A percentile compares a stretch with the other conserved stretches of the same genome.
These are phyloP conservation scores for Neogale vison DNA, from an alignment of 2,113 vertebrate species.

Conservation along the genomic window DNA sequence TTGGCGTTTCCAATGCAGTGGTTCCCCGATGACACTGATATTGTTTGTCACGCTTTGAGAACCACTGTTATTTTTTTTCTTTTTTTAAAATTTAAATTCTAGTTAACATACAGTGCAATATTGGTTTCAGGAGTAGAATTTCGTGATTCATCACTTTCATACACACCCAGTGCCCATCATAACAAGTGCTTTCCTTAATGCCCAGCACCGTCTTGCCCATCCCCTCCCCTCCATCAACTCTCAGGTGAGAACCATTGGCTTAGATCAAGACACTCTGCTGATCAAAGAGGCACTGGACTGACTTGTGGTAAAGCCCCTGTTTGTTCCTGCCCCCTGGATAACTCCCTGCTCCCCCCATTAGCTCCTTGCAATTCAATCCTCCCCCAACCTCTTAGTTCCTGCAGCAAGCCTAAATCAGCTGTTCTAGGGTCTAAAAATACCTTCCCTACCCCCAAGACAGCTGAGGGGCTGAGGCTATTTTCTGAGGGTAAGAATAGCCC, in stretches of 20 bases:
- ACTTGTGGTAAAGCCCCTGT: neutral
- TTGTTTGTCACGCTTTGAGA: neutral
- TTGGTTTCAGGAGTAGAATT: neutral
- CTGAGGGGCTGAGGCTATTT: slow-evolving; percentile 64
- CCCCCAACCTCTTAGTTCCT: neutral
- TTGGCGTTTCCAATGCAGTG: neutral
- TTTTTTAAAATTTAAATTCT: neutral
- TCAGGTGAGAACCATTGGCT: neutral
- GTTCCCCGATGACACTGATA: neutral
- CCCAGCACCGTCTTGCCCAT: neutral
- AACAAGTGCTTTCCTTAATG: neutral
- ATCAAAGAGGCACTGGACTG: neutral
- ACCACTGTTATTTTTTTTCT: neutral
- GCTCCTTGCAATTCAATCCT: slow-evolving; percentile 43
- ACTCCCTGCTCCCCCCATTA: neutral
- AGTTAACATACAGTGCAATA: neutral
- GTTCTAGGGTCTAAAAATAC: slow-evolving; percentile 73
- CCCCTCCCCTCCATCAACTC: neutral
- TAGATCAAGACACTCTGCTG: neutral
- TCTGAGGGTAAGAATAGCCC: slow-evolving; percentile 58
- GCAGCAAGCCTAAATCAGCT: slow-evolving; percentile 67
- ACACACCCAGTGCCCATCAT: neutral
- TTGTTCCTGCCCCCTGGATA: neutral
- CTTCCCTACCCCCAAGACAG: slow-evolving; percentile 56
- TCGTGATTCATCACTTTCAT: neutral